phyloP scores from a whole-genome alignment of 2,797 vertebrate species.

The Centroberyx gerrardi region DNA sequence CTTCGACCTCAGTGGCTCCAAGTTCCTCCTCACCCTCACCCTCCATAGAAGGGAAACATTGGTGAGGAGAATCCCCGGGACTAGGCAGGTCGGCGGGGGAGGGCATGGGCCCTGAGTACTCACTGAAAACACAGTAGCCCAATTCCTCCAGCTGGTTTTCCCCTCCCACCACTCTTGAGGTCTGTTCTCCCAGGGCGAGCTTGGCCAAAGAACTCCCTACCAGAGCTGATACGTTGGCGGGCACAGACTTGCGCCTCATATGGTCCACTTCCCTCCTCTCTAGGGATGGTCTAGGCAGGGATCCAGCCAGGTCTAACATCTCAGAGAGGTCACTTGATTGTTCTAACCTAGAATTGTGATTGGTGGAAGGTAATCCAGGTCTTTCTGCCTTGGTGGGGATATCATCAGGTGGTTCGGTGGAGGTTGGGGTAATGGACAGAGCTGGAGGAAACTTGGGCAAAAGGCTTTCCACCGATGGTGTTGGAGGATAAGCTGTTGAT shows the following conservation, averaged over 20 bases:
- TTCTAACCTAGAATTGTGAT: conserved; percentile 40
- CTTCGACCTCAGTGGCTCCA: conserved; percentile 18
- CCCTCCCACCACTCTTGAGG: conserved; percentile 51
- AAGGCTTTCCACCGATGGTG: conserved; percentile 40
- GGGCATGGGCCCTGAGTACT: conserved; percentile 92
- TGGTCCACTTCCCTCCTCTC: conserved; percentile 84
- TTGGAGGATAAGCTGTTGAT: conserved; percentile 41
- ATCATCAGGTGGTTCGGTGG: conserved; percentile 33
- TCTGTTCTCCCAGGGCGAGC: conserved; percentile 64
- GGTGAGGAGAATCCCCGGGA: conserved; percentile 68
- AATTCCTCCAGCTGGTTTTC: conserved; percentile 89
- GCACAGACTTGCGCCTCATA: conserved; percentile 85
- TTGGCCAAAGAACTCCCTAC: conserved; percentile 72
- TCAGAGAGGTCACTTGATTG: conserved; percentile 87
- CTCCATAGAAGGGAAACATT: conserved; percentile 66
- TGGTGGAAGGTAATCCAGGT: conserved; percentile 25
- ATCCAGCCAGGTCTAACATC: conserved; percentile 92
- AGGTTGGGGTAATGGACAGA: conserved; percentile 55
- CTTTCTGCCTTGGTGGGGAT: conserved; percentile 10
- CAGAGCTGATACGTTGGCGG: conserved; percentile 79
- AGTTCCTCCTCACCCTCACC: conserved; percentile 54
- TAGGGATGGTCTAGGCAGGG: conserved; percentile 84
- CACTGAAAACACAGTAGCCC: conserved; percentile 93
- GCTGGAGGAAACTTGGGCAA: conserved; percentile 38
- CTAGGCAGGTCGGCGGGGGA: conserved; percentile 88